These are phyloP conservation scores for Sminthurides aquaticus DNA, from an alignment of 2,888 invertebrate species.

Conservation along the genomic window DNA sequence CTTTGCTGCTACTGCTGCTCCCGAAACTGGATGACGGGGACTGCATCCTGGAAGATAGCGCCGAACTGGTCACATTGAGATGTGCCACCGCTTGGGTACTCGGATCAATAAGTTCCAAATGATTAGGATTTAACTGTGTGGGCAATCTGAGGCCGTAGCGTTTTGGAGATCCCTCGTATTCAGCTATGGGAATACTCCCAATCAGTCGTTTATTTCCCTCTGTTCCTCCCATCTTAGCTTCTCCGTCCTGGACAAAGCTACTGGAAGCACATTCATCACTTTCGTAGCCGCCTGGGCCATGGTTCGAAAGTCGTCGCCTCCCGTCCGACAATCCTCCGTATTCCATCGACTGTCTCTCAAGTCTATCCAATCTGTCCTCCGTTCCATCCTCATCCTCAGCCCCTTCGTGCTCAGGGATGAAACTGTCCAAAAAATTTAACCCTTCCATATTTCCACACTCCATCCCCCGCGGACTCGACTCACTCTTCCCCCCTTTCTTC, in stretches of 20 bases:
- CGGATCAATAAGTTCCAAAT: constrained; percentile 41
- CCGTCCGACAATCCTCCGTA: not conserved
- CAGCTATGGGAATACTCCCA: constrained; percentile 80
- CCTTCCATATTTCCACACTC: constrained; percentile 7
- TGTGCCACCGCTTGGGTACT: constrained; percentile 18
- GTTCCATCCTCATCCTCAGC: constrained; percentile 8
- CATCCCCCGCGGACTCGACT: constrained; percentile 6
- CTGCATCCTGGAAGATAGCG: not conserved
- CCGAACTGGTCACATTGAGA: not conserved
- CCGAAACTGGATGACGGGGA: constrained; percentile 4
- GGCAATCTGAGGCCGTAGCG: constrained; percentile 51
- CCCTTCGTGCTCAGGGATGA: constrained; percentile 13
- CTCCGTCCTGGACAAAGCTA: constrained; percentile 19
- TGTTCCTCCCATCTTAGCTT: constrained; percentile 26
- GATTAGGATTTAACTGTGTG: constrained; percentile 36
- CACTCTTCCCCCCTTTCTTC: constrained; percentile 24
- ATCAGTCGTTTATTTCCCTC: constrained; percentile 54
- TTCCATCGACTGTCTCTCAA: not conserved
- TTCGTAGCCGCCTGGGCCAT: constrained; percentile 41
- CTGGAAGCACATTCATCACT: constrained; percentile 41
- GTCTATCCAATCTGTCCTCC: not conserved
- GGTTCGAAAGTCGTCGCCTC: constrained; percentile 24
- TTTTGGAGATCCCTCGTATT: constrained; percentile 83
- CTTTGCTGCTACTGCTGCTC: constrained; percentile 46
- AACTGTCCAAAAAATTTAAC: constrained; percentile 27